phyloP scores from a whole-genome alignment of 2,888 invertebrate genomes.

The Cordilura impudica region DNA sequence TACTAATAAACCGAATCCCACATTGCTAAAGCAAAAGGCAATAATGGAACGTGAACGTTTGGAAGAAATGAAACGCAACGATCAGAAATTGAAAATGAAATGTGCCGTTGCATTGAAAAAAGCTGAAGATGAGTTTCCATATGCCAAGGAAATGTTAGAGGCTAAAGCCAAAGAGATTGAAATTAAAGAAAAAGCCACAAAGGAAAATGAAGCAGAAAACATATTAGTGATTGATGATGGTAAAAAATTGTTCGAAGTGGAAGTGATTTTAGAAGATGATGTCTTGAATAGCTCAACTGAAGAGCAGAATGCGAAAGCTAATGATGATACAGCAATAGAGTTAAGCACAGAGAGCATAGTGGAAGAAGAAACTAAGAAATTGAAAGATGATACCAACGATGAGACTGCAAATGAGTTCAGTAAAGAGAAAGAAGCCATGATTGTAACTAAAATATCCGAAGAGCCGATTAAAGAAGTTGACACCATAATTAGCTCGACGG shows the following conservation, averaged over 20 bases:
- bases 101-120: constrained; percentile 69
- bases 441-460: not conserved
- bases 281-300: constrained; percentile 60
- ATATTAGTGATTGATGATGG: constrained; percentile 1
- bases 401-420: not conserved
- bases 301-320: constrained; percentile 18
- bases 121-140: constrained; percentile 71
- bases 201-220: not conserved
- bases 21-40: constrained; percentile 72
- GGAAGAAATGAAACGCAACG: constrained; percentile 73
- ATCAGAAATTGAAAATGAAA: constrained; percentile 74
- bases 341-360: not conserved
- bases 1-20: constrained; percentile 76
- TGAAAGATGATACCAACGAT: not conserved
- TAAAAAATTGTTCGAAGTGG: constrained; percentile 21
- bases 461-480: constrained; percentile 60
- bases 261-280: constrained; percentile 62
- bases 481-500: constrained; percentile 60
- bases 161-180: constrained; percentile 31
- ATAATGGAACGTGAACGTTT: constrained; percentile 73
- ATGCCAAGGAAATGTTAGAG: constrained; percentile 70
- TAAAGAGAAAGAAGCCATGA: not conserved
- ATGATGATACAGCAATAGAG: not conserved
- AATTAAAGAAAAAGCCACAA: constrained; percentile 1
- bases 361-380: too few relatives aligned